Percentiles rank a stretch among this genome's conserved stretches.
These are phyloP conservation scores for Unio delphinus DNA, from an alignment of 2,888 invertebrate genomes.

Conservation along the genomic window DNA sequence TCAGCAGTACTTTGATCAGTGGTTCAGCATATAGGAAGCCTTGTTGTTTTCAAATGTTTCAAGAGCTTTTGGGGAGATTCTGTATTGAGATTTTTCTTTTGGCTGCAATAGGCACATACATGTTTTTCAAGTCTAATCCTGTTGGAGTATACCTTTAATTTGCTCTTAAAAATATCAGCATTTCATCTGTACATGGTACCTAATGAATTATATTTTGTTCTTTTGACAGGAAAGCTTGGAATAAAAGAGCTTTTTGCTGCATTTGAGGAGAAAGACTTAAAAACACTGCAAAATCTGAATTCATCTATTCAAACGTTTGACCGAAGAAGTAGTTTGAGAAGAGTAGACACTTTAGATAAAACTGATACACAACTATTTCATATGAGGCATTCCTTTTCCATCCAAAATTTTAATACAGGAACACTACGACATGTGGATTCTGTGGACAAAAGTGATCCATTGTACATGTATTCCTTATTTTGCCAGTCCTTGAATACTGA, in stretches of 20 bases:
- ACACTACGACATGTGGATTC: conserved; percentile 44
- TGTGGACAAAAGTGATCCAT: conserved; percentile 48
- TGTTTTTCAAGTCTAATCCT: too few species aligned
- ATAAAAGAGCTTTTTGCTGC: conserved; percentile 44
- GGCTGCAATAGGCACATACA: too few species aligned
- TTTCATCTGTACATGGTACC: too few species aligned
- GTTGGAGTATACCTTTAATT: too few species aligned
- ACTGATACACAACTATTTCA: conserved; percentile 30
- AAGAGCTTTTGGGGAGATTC: too few species aligned
- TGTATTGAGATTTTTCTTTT: too few species aligned
- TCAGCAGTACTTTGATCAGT: too few species aligned
- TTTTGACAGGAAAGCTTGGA: conserved; percentile 14
- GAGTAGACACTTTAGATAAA: conserved; percentile 38
- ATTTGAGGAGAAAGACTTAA: conserved; percentile 47
- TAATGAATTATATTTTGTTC: too few species aligned
- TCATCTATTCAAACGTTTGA: conserved; percentile 23
- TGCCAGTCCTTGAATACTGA: too few species aligned
- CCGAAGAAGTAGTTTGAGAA: conserved; percentile 18
- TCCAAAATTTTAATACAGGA: conserved; percentile 47
- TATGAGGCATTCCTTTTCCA: conserved; percentile 41
- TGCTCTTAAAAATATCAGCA: too few species aligned
- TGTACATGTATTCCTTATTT: conserved; percentile 44
- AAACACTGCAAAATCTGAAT: conserved; percentile 25
- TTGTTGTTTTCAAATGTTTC: too few species aligned
- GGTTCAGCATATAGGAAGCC: too few species aligned